Evolutionary conservation across 2,113 vertebrate species (phyloP), one percentile per base, ranked within the genome.

Genomic region (Lutjanus erythropterus): DNA sequence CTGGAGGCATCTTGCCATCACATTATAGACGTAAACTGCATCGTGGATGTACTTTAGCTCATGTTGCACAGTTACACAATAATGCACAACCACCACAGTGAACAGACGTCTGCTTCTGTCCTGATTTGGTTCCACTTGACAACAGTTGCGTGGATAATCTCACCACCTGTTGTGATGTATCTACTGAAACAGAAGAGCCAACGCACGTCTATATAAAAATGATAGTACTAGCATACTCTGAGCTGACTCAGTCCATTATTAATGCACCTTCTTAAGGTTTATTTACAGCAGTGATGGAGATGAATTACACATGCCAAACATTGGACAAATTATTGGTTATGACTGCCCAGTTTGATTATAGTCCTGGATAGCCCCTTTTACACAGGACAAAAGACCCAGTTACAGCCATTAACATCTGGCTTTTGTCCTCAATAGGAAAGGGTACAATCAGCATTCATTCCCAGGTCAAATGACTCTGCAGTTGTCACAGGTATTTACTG

Each of bases 61-160:
- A 16, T 56, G 49, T 11, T 5, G 11, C 0, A 23, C 52, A 16
- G 33, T 23, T 56, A 9, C 31, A 18, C 42, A 65, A 39, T 47
- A 12, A 69, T 16, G 74, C n/a, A 29, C n/a, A 25, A 19, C n/a
- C 42, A 47, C 49, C 25, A 1, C 52, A 31, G 64, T 19, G 70
- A 56, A 29, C 56, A 6, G 5, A 12, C 49, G 46, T 47, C 18
- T 19, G 65, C 23, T 27, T 47, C 59, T 65, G 33, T 50, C 16
- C 50, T 35, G 39, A 42, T 82, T 44, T 50, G 41, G 47, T 69
- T 78, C 21, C 50, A 46, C 64, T 58, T 59, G 62, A 65, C 71
- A 81, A 64, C 55, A 58, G 55, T 65, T 65, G 58, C 10, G 23
- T 41, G 42, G 42, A 74, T 82, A 53, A 74, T 74, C 49, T 67